Conservation (phyloP, 2,113 vertebrate genomes). For the Tupaia tana region DNA sequence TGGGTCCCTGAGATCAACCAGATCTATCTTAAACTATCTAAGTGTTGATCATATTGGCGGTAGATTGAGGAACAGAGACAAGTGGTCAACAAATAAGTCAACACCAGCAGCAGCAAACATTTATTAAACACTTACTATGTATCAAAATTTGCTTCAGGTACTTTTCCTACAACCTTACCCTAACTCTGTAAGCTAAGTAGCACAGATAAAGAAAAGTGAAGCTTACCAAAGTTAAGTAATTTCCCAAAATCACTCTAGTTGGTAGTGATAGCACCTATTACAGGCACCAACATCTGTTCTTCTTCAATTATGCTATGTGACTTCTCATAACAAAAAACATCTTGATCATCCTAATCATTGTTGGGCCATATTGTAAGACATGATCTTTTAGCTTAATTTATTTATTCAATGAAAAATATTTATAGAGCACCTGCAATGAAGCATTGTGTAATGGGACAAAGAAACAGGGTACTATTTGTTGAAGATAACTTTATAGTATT, state of each 20-base stretch:
- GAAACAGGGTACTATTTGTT: too few relatives aligned
- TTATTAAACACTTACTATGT: neutral
- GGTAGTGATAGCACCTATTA: neutral
- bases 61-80: neutral
- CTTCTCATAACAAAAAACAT: neutral
- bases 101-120: neutral
- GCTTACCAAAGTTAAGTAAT: neutral
- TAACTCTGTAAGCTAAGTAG: neutral
- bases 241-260: neutral
- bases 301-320: neutral
- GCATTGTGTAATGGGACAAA: neutral
- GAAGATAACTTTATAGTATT: too few relatives aligned
- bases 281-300: neutral
- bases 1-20: neutral
- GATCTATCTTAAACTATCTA: neutral
- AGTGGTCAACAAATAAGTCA: neutral
- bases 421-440: neutral
- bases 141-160: neutral
- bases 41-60: neutral
- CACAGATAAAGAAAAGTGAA: neutral
- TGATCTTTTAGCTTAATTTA: neutral
- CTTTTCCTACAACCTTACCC: neutral
- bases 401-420: conserved; percentile 24
- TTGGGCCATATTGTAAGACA: neutral
- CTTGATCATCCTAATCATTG: neutral